These are phyloP conservation scores for Diachasma alloeum DNA, from an alignment of 1,140 invertebrate genomes.

Conservation along the genomic window DNA sequence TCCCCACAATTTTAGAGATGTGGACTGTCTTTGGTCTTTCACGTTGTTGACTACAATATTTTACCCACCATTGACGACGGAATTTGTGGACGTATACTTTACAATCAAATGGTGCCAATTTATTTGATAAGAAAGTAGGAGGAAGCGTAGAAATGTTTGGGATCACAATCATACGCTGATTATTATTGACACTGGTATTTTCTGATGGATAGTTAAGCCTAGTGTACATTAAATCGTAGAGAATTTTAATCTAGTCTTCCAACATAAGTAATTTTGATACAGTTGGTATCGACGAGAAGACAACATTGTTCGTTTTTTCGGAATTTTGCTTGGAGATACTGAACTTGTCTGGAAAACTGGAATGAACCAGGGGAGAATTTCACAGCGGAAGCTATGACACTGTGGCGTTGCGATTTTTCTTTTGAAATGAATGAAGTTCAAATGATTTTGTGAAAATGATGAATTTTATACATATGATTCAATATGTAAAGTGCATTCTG, in stretches of 20 bases:
- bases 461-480: constrained; percentile 1
- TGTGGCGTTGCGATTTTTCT: not conserved
- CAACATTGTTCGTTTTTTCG: not conserved
- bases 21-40: not conserved
- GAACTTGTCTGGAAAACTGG: constrained; percentile 3
- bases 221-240: constrained; percentile 12
- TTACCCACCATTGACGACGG: constrained; percentile 11
- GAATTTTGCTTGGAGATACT: not conserved
- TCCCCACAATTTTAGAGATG: not conserved
- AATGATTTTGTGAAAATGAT: not conserved
- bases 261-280: constrained; percentile 11
- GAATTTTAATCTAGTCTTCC: constrained; percentile 29
- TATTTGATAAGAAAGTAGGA: not conserved
- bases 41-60: constrained; percentile 21
- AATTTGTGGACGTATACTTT: not conserved
- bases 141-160: not conserved
- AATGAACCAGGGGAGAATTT: constrained; percentile 17
- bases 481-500: not conserved
- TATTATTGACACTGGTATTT: not conserved
- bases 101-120: constrained; percentile 21
- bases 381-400: not conserved
- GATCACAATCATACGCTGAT: not conserved
- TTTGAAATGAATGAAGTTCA: not conserved
- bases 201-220: not conserved
- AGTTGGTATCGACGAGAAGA: not conserved